A percentile compares a stretch with the other conserved stretches of the same genome.
phyloP scores from a whole-genome alignment of 1,140 invertebrate species.

The Drosophila lini region DNA sequence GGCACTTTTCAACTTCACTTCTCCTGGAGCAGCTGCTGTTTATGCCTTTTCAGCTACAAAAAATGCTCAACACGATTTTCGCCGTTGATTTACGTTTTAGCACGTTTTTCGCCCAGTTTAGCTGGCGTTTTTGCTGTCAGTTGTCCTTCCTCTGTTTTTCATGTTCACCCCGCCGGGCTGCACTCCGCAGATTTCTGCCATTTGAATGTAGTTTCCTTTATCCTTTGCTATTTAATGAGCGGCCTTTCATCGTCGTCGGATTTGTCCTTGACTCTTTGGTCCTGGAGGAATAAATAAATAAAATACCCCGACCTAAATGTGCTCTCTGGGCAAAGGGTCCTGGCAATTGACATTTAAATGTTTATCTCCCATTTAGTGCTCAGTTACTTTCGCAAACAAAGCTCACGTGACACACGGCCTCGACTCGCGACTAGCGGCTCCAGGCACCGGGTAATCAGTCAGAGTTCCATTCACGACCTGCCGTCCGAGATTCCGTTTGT shows the following conservation, averaged over 20 bases:
- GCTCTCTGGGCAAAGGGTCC: constrained; percentile 4
- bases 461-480: constrained; percentile 26
- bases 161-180: constrained; percentile 58
- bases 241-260: constrained; percentile 50
- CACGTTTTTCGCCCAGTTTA: constrained; percentile 76
- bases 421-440: background rate
- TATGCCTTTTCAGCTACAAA: constrained; percentile 58
- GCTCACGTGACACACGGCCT: constrained; percentile 14
- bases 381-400: constrained; percentile 23
- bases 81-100: constrained; percentile 83
- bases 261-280: constrained; percentile 47
- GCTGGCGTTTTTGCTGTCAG: constrained; percentile 18
- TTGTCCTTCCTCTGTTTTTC: constrained; percentile 27
- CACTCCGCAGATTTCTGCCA: constrained; percentile 56
- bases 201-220: constrained; percentile 52
- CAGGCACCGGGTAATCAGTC: constrained; percentile 34
- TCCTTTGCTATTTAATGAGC: constrained; percentile 73
- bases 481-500: constrained; percentile 52
- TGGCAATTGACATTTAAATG: constrained; percentile 30
- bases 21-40: constrained; percentile 29
- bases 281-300: constrained; percentile 18
- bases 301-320: constrained; percentile 26
- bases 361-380: constrained; percentile 29
- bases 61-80: constrained; percentile 80
- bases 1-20: constrained; percentile 56